Percentiles rank a stretch among this genome's conserved stretches.
phyloP scores from a whole-genome alignment of 1,140 invertebrate genomes.

The Zaprionus camerounensis region DNA sequence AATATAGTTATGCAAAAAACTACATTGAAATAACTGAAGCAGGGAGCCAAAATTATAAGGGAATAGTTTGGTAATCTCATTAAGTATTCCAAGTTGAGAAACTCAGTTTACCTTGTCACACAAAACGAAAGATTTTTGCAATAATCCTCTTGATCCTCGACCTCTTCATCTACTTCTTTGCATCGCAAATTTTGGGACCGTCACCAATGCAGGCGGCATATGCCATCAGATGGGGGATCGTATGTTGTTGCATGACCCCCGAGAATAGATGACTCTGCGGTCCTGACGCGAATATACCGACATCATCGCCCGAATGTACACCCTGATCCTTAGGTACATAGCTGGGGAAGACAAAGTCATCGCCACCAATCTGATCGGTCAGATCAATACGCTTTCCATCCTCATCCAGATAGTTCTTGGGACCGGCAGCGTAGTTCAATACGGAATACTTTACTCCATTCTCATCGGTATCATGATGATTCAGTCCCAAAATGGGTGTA shows the following conservation, averaged over 20 bases:
- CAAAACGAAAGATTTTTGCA: constrained; percentile 3
- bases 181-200: constrained; percentile 66
- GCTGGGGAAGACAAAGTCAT: constrained; percentile 84
- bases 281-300: constrained; percentile 86
- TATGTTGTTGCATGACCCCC: constrained; percentile 91
- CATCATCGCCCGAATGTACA: constrained; percentile 89
- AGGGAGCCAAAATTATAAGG: background rate
- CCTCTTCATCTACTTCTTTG: background rate
- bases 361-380: constrained; percentile 36
- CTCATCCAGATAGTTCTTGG: constrained; percentile 84
- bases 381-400: constrained; percentile 60
- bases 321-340: constrained; percentile 83
- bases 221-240: constrained; percentile 90
- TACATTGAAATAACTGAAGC: background rate
- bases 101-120: background rate
- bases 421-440: constrained; percentile 90
- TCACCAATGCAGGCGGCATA: constrained; percentile 87
- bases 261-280: constrained; percentile 90
- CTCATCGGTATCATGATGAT: constrained; percentile 79
- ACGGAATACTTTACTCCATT: constrained; percentile 90
- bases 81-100: background rate
- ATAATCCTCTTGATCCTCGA: background rate
- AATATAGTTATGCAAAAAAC: background rate
- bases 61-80: background rate
- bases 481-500: constrained; percentile 85